These are phyloP conservation scores for Molossus alvarezi DNA, from an alignment of 2,797 vertebrate species.

Conservation along the genomic window DNA sequence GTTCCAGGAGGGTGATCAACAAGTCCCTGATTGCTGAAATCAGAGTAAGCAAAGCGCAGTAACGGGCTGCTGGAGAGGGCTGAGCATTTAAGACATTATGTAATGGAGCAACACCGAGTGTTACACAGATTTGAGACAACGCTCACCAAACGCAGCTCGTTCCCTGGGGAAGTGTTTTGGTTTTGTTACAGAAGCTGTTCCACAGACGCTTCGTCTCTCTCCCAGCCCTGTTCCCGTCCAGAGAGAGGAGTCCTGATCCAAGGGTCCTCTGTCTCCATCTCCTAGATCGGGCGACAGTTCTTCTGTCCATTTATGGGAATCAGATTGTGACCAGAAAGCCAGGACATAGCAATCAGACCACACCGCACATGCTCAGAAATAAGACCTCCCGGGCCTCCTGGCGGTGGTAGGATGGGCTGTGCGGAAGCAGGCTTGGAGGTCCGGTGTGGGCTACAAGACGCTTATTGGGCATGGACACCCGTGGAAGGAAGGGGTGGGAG, in stretches of 20 bases:
- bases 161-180: conserved; percentile 79
- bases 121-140: conserved; percentile 83
- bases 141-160: conserved; percentile 66
- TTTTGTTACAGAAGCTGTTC: conserved; percentile 72
- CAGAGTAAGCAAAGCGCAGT: conserved; percentile 68
- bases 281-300: not conserved
- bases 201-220: conserved; percentile 78
- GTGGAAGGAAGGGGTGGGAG: not conserved
- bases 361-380: not conserved
- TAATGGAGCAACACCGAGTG: conserved; percentile 66
- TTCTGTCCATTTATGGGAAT: not conserved
- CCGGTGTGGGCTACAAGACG: not conserved
- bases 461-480: not conserved
- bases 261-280: not conserved
- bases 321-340: not conserved
- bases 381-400: not conserved
- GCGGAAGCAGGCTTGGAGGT: not conserved
- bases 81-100: conserved; percentile 27
- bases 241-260: not conserved
- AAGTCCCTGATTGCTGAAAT: conserved; percentile 14
- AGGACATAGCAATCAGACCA: not conserved
- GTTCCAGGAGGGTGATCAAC: conserved; percentile 51
- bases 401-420: not conserved
- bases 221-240: conserved; percentile 52
- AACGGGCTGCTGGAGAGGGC: not conserved